Evolutionary conservation across 1,140 invertebrate species (phyloP).

Genomic region (Dolichoris vasculosae): DNA sequence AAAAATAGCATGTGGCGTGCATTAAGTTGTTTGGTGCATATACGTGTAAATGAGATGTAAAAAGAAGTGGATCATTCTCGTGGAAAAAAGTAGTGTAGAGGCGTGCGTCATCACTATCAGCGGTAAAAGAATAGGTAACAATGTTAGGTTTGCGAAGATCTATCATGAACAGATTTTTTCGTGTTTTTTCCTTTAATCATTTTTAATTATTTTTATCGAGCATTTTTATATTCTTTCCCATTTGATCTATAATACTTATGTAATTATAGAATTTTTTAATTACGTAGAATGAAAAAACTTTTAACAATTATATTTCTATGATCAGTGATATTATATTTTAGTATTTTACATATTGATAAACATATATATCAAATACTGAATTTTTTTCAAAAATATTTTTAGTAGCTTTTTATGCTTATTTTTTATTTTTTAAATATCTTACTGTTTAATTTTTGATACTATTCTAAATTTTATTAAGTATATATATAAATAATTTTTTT

Average conservation of each 20-base stretch:
- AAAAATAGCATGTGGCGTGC: background rate
- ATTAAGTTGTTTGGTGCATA: too few species aligned
- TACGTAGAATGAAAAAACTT: background rate
- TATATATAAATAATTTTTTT: too few species aligned
- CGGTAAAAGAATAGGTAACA: background rate
- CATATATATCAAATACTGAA: background rate
- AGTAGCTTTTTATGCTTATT: too few species aligned
- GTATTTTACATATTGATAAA: too few species aligned
- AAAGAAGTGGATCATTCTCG: background rate
- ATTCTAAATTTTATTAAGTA: too few species aligned
- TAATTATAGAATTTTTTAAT: background rate
- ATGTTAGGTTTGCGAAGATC: background rate
- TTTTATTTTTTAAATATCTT: too few species aligned
- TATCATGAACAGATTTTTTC: background rate
- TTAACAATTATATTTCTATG: background rate
- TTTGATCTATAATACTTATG: background rate
- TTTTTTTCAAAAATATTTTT: too few species aligned
- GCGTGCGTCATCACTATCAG: background rate
- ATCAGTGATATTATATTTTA: background rate
- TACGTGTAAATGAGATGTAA: background rate
- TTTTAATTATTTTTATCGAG: background rate
- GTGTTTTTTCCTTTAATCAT: background rate
- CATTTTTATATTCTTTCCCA: background rate
- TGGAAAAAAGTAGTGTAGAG: background rate
- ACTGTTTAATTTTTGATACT: too few species aligned